Percentiles rank a stretch among this genome's conserved stretches.
These are phyloP conservation scores for Brenthis ino DNA, from an alignment of 2,888 invertebrate genomes.

Conservation along the genomic window DNA sequence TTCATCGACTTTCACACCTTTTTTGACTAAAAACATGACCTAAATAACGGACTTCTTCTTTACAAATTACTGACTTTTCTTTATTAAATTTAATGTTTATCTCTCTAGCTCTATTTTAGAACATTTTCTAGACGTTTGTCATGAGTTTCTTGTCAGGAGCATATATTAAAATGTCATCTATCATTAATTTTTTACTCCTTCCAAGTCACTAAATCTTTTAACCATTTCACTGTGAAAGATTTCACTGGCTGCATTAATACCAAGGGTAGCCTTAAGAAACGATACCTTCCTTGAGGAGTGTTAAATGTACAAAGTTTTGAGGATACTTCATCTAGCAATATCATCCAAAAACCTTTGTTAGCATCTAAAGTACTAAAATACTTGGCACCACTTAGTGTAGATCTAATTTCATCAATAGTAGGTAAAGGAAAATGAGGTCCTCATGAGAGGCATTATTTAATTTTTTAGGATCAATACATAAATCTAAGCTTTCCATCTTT, in stretches of 20 bases:
- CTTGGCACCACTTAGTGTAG: conserved; percentile 34
- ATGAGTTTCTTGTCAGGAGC: conserved; percentile 29
- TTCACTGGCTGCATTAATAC: conserved; percentile 35
- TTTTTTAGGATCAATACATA: conserved; percentile 40
- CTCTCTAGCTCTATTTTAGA: conserved; percentile 31
- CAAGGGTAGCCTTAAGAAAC: conserved; percentile 37
- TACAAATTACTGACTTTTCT: conserved; percentile 36
- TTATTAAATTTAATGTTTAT: conserved; percentile 29
- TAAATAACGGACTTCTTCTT: conserved; percentile 35
- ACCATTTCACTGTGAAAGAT: conserved; percentile 38
- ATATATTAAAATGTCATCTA: conserved; percentile 32
- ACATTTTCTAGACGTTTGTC: conserved; percentile 28
- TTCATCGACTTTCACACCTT: conserved; percentile 20
- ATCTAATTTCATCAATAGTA: background rate
- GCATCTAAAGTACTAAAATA: conserved; percentile 40
- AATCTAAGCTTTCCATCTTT: conserved; percentile 35
- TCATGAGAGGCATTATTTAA: conserved; percentile 36
- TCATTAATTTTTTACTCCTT: conserved; percentile 33
- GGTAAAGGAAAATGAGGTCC: conserved; percentile 39
- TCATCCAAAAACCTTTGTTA: conserved; percentile 41
- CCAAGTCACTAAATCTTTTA: conserved; percentile 35
- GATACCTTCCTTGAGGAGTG: conserved; percentile 38
- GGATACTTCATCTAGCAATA: conserved; percentile 28
- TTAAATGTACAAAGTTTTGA: conserved; percentile 42
- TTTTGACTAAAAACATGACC: conserved; percentile 31